Evolutionary conservation across 2,888 invertebrate species (phyloP), one percentile per base, ranked within the genome.

Genomic region (Cremastinae sp.): DNA sequence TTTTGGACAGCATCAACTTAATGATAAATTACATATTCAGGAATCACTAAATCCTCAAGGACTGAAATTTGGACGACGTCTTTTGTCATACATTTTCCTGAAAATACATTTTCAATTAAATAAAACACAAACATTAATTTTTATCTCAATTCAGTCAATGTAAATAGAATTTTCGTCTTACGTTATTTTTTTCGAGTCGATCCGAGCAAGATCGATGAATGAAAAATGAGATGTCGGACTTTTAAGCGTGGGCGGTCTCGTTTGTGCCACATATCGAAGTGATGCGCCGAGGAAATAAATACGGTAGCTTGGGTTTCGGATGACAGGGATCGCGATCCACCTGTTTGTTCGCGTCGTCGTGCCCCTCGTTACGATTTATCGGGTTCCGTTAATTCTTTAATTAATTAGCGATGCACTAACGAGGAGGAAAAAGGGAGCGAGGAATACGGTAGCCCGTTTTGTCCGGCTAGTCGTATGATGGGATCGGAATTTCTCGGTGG

Each of bases 331-430:
- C 45, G 16, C 8, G 12, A 34, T 8, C 14, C 38, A 56, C 45
- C 43, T 66, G 51, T 59, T 58, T 41, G 59, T 43, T 8, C 34
- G 36, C 51, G 53, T n/a, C 45, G 53, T 49, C 49, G 61, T 68
- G 66, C 73, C 69, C 20, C 36, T 12, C 62, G 72, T 68, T 78
- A 70, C 43, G 49, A 12, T 64, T 54, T 45, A 64, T 47, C 38
- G 56, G 68, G 73, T 78, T 78, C 79, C 79, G 79, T 79, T 79
- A 79, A 79, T 79, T 79, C 75, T 62, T 69, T 78, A 78, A 79
- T 79, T 79, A 79, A 79, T 79, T 78, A 78, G 74, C 71, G 71
- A 78, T 64, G 71, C 71, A 75, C 54, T 28, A 65, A 7, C 75
- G 62, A 77, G 78, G 64, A 71, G 61, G 64, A 64, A 41, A 51